Evolutionary conservation across 1,140 invertebrate species (phyloP).

Genomic region (Orchesella cincta): DNA sequence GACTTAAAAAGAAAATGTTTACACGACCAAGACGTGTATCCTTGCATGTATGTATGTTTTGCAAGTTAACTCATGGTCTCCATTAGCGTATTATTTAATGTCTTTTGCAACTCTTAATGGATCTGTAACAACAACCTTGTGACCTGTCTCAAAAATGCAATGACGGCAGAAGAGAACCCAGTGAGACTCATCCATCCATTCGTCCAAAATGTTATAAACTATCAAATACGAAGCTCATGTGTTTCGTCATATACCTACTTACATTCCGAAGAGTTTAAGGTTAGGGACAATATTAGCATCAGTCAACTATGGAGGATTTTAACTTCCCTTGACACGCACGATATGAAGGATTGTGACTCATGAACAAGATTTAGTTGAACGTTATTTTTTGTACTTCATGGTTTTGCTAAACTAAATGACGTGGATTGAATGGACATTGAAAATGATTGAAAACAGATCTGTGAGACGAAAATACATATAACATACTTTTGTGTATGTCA

Average conservation of each 20-base stretch:
- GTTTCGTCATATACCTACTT: no score
- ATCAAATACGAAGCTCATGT: not conserved
- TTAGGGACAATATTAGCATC: slow-evolving; percentile 9
- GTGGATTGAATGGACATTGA: not conserved
- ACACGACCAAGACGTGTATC: no score
- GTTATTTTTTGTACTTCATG: no score
- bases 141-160: not conserved
- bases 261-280: not conserved
- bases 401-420: no score
- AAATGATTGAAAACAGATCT: not conserved
- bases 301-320: slow-evolving; percentile 2
- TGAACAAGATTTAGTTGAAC: no score
- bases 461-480: no score
- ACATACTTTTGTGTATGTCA: no score
- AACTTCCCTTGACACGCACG: not conserved
- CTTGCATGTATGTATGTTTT: no score
- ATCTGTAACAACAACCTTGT: not conserved
- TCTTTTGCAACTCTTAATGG: not conserved
- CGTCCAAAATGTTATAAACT: not conserved
- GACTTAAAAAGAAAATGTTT: not conserved
- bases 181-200: not conserved
- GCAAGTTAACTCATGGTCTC: not conserved
- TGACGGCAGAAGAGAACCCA: no score
- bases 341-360: not conserved
- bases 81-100: not conserved